Percentiles rank a stretch among this genome's conserved stretches.
Conservation (phyloP, 2,797 vertebrate species). For the Brachyalestes nurse region DNA sequence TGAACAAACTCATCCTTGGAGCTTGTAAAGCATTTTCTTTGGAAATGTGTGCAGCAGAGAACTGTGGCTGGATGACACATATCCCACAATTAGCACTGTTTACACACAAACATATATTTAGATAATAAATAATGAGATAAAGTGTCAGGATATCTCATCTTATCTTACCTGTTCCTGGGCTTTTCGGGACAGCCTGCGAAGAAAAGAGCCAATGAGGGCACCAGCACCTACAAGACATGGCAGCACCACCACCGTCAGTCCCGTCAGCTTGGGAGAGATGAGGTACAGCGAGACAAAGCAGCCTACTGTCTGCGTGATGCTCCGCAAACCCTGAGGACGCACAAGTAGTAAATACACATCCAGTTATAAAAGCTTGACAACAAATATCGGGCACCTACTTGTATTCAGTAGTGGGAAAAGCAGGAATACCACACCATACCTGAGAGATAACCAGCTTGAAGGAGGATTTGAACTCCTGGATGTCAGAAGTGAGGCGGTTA, state of each 20-base stretch:
- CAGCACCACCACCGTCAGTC: constrained; percentile 84
- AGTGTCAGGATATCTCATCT: no score
- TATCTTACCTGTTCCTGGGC: constrained; percentile 91
- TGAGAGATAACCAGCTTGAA: constrained; percentile 95
- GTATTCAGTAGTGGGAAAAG: neutral
- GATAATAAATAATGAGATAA: no score
- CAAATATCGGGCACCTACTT: neutral
- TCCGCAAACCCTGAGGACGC: constrained; percentile 87
- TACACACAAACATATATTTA: no score
- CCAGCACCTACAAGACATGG: constrained; percentile 86
- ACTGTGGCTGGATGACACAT: no score
- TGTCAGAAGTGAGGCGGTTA: constrained; percentile 89
- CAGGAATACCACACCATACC: constrained; percentile 70
- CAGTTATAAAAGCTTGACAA: no score
- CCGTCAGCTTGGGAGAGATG: constrained; percentile 92
- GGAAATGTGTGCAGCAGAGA: neutral
- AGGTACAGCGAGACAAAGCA: constrained; percentile 92
- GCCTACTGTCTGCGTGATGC: constrained; percentile 87
- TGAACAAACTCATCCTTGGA: no score
- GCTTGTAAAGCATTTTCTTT: neutral
- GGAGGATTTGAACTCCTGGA: constrained; percentile 97
- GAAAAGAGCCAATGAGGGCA: constrained; percentile 85
- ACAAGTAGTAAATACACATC: neutral
- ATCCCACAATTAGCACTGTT: no score
- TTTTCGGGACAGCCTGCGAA: constrained; percentile 87